Conservation (phyloP, 2,113 vertebrate genomes). For the Menura novaehollandiae region DNA sequence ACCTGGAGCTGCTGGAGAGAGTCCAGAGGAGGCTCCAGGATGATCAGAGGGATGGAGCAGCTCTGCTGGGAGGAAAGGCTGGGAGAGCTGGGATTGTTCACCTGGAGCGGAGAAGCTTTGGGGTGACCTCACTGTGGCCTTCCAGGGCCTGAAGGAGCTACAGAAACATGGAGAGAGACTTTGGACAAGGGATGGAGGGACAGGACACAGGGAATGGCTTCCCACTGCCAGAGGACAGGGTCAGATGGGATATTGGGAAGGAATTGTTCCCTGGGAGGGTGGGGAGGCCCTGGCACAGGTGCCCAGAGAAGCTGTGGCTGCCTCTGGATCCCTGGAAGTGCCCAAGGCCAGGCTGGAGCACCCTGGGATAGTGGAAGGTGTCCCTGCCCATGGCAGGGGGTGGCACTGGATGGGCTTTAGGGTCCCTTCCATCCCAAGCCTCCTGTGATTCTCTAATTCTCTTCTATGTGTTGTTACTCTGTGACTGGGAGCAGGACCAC, state of each 20-base stretch:
- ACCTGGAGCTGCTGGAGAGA: not conserved
- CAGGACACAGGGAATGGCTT: not conserved
- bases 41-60: not conserved
- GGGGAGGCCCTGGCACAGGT: not conserved
- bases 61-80: not conserved
- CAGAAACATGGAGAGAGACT: not conserved
- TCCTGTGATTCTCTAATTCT: not conserved
- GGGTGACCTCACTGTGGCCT: not conserved
- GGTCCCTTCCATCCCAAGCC: not conserved
- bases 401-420: fast-evolving
- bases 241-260: not conserved
- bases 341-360: not conserved
- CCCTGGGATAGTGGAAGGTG: not conserved
- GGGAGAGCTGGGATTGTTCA: not conserved
- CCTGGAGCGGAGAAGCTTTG: not conserved
- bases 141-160: fast-evolving
- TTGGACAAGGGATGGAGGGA: not conserved
- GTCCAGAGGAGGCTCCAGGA: not conserved
- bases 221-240: not conserved
- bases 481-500: not conserved
- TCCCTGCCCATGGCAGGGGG: not conserved
- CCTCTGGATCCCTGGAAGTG: not conserved
- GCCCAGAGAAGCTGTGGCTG: not conserved
- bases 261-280: not conserved
- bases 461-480: no score